These are phyloP conservation scores for Bettongia penicillata DNA, from an alignment of 2,113 vertebrate species.

Conservation along the genomic window DNA sequence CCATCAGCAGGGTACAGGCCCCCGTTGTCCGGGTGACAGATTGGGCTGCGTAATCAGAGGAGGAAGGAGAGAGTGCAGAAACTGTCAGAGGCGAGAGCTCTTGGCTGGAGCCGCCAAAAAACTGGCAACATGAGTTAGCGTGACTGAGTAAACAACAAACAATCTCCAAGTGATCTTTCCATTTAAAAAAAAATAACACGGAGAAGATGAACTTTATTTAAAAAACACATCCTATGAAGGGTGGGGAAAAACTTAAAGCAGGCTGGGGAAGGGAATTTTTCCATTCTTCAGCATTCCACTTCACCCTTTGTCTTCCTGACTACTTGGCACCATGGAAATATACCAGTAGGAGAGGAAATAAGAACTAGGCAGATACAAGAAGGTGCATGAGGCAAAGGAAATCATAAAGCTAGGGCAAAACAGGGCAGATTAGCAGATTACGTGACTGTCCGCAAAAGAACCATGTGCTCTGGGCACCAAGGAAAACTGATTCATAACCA, in stretches of 20 bases:
- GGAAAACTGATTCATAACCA: accelerated
- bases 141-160: slow-evolving; percentile 87
- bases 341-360: slow-evolving; percentile 51
- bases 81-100: slow-evolving; percentile 89
- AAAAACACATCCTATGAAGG: slow-evolving; percentile 77
- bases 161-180: slow-evolving; percentile 85
- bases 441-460: accelerated
- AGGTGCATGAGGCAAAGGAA: not conserved
- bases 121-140: slow-evolving; percentile 91
- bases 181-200: slow-evolving; percentile 47
- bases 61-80: slow-evolving; percentile 91
- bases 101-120: slow-evolving; percentile 96
- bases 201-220: slow-evolving; percentile 79
- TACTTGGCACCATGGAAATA: not conserved
- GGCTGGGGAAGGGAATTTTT: not conserved
- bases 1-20: slow-evolving; percentile 95
- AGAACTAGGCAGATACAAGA: not conserved
- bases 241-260: slow-evolving; percentile 28
- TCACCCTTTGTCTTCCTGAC: slow-evolving; percentile 58
- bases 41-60: slow-evolving; percentile 96
- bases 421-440: not conserved
- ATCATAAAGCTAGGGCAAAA: not conserved
- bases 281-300: not conserved
- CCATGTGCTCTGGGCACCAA: accelerated
- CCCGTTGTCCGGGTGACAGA: slow-evolving; percentile 97